Base-by-base conservation (phyloP, 2,888 invertebrate species). In the Epiblema foenella region DNA sequence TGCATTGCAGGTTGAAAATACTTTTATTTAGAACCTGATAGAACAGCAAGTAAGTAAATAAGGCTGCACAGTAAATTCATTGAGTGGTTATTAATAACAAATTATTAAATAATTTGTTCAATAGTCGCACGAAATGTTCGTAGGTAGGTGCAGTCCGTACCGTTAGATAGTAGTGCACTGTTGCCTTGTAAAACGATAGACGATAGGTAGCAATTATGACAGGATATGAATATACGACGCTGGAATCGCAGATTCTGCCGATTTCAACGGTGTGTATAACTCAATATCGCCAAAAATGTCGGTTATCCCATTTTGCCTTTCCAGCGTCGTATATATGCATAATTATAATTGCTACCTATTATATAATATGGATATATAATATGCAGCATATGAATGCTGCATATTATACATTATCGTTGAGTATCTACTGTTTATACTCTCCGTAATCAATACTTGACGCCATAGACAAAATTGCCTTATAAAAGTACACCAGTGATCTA, bases 401-500 rank as follows among this genome's bases (percentile, higher is more conserved):
- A n/a, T n/a, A n/a, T n/a, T n/a, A n/a, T n/a, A n/a, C n/a, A n/a
- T n/a, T n/a, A n/a, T n/a, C n/a, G n/a, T n/a, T n/a, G n/a, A n/a
- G n/a, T n/a, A n/a, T n/a, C n/a, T n/a, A n/a, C n/a, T n/a, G 29
- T 49, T 62, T 63, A 57, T 69, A 56, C 12, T 29, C 62, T 57
- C 17, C 46, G 68, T 62, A 68, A 72, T 62, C 39, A 63, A 67
- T 72, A 68, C 62, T 71, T 71, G 60, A 73, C 58, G 73, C 75
- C 76, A 78, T 73, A 75, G 73, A 75, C 39, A 58, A n/a, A n/a
- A 80, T 82, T 83, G 84, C 85, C 88, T 87, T 88, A 85, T 46
- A 18, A 69, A 80, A 65, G 29, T 63, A 72, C 72, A 69, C 73
- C 83, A 84, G 82, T 84, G 83, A 84, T 81, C 78, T 81, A 62